Evolutionary conservation across 92 coral and sea anemone genomes (phyloP), one percentile per base, ranked within the genome.

Genomic region (Zoanthus sociatus): DNA sequence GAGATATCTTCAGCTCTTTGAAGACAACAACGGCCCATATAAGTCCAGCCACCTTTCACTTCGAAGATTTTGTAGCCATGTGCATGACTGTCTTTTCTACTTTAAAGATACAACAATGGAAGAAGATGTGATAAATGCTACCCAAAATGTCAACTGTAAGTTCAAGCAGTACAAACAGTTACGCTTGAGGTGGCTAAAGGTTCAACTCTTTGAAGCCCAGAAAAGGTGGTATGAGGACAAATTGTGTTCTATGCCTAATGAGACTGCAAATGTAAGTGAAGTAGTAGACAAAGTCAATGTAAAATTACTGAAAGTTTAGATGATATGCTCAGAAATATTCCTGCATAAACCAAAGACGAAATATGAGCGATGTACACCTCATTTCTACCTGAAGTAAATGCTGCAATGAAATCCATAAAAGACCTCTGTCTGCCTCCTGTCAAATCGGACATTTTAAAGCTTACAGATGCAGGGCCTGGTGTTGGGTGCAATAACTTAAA

Each of bases 11-110:
- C 90, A 81, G 56, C 72, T 86, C 6, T 92, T 86, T 61, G 90
- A 92, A 60, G 87, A 78, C 11, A 51, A 54, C 12, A 54, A 46
- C 5, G 89, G 85, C 53, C 78, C 87, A 54, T 79, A 72, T 81
- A 89, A 83, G 69, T 77, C 55, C 71, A 54, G 89, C 53, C 79
- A 88, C 69, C 48, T 71, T 79, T 45, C 73, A 14, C 53, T 92
- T 45, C 68, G 86, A 46, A 78, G 82, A 74, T 83, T 92, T 78
- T 92, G 90, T 61, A 87, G 84, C 51, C 87, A 56, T 31, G 89
- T 90, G 45, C 89, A 87, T 78, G 93, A 92, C 91, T 77, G 88
- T 74, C 71, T 76, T n/a, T 89, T 16, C 78, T 92, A 87, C 73
- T 92, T 90, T 46, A 51, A 87, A 78, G 91, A 87, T 74, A 87